Evolutionary conservation across 2,797 vertebrate species (phyloP).

Genomic region (Sitta carolinensis): DNA sequence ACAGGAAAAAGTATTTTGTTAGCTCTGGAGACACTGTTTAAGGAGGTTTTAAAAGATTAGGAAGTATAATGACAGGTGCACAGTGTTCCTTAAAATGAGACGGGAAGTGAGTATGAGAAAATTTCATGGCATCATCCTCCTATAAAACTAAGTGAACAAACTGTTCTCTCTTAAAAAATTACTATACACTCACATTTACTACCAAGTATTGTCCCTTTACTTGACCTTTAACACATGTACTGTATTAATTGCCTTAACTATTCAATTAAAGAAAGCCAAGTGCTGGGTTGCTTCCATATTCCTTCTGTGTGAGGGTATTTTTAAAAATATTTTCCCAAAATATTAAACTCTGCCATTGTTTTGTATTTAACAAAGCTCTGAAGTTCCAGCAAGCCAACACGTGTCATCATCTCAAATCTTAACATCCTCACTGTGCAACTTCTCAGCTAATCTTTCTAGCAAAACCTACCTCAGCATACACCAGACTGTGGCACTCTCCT

Average conservation of each 20-base stretch:
- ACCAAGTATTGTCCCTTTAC: conserved; percentile 42
- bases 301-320: conserved; percentile 45
- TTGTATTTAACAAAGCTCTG: conserved; percentile 2
- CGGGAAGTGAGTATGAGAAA: conserved; percentile 26
- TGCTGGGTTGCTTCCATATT: neutral
- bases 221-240: conserved; percentile 62
- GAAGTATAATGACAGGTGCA: conserved; percentile 63
- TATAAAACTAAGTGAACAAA: conserved; percentile 57
- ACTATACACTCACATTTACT: conserved; percentile 25
- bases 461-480: conserved; percentile 59
- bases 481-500: conserved; percentile 2
- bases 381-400: conserved; percentile 51
- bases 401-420: conserved; percentile 41
- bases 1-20: conserved; percentile 71
- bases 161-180: conserved; percentile 40
- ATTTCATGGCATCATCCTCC: conserved; percentile 51
- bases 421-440: conserved; percentile 34
- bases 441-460: conserved; percentile 52
- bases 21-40: conserved; percentile 55
- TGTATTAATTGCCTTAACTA: conserved; percentile 38
- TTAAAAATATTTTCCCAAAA: conserved; percentile 48
- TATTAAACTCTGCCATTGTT: conserved; percentile 51
- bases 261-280: conserved; percentile 31
- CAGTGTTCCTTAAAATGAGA: conserved; percentile 52
- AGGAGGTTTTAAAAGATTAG: conserved; percentile 63